phyloP scores from a whole-genome alignment of 2,113 vertebrate species.

The Ailuropoda melanoleuca region DNA sequence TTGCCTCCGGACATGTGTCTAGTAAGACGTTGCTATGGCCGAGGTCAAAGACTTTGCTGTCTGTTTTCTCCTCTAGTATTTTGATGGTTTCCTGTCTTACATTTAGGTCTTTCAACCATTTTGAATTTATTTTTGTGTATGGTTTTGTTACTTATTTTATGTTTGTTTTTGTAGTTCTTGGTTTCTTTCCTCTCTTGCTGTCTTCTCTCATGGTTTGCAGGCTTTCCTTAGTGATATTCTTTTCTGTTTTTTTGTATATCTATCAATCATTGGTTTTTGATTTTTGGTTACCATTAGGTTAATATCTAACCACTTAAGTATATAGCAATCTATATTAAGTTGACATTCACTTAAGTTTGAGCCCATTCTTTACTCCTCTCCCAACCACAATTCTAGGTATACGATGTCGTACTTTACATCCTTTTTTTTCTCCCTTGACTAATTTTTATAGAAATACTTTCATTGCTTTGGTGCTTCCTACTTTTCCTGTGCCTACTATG shows the following conservation, averaged over 20 bases:
- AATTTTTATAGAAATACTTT: not conserved
- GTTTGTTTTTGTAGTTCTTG: not conserved
- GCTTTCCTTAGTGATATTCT: not conserved
- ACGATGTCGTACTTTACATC: not conserved
- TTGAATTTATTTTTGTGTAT: not conserved
- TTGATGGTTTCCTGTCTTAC: too few species aligned
- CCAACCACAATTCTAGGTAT: not conserved
- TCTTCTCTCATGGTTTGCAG: not conserved
- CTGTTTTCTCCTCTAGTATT: too few species aligned
- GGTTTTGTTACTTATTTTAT: not conserved
- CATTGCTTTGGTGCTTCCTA: not conserved
- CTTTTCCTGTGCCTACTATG: not conserved
- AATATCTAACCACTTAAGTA: not conserved
- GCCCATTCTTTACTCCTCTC: not conserved
- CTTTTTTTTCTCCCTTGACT: not conserved
- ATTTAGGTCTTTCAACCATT: too few species aligned
- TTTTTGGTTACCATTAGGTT: not conserved
- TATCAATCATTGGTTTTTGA: not conserved
- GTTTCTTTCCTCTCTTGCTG: not conserved
- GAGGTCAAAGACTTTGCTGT: too few species aligned
- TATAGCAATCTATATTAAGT: not conserved
- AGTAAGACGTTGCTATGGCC: too few species aligned
- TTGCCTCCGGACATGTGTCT: too few species aligned
- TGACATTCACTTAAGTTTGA: not conserved
- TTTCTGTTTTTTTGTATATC: not conserved